Percentiles rank a stretch among this genome's conserved stretches.
Evolutionary conservation across 2,888 invertebrate species (phyloP).

Genomic region (Acholoe squamosa): DNA sequence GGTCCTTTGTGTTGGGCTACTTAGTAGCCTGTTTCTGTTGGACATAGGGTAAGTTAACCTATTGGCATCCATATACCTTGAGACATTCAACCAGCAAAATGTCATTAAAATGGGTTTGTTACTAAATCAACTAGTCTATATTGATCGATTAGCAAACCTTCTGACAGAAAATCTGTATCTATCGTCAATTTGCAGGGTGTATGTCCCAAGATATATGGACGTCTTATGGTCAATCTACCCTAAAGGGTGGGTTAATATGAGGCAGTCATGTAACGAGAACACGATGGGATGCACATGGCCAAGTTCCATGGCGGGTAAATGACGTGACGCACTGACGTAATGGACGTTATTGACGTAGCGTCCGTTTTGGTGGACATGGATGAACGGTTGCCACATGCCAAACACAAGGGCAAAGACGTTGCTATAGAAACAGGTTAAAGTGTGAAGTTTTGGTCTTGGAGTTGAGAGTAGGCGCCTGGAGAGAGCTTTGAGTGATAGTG

Average conservation of each 20-base stretch:
- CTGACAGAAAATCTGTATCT: no score
- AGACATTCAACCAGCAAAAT: no score
- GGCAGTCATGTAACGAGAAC: conserved; percentile 30
- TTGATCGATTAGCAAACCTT: no score
- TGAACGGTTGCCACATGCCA: conserved; percentile 42
- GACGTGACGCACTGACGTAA: conserved; percentile 52
- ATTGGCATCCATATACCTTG: no score
- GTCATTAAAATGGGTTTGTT: no score
- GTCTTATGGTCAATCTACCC: no score
- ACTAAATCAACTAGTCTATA: no score
- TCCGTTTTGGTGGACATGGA: conserved; percentile 38
- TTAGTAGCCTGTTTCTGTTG: neutral
- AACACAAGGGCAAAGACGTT: conserved; percentile 28
- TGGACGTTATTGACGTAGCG: conserved; percentile 14
- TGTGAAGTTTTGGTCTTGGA: conserved; percentile 45
- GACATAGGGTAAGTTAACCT: no score
- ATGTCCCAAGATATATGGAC: no score
- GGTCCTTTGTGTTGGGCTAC: conserved; percentile 2
- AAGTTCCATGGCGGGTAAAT: conserved; percentile 8
- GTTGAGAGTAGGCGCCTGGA: conserved; percentile 24
- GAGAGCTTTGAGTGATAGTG: conserved; percentile 28
- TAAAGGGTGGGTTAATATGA: conserved; percentile 39
- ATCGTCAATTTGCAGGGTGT: neutral
- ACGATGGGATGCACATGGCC: conserved; percentile 39
- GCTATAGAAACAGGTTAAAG: conserved; percentile 46